Evolutionary conservation across 2,113 vertebrate species (phyloP).

Genomic region (Desmodus rotundus): DNA sequence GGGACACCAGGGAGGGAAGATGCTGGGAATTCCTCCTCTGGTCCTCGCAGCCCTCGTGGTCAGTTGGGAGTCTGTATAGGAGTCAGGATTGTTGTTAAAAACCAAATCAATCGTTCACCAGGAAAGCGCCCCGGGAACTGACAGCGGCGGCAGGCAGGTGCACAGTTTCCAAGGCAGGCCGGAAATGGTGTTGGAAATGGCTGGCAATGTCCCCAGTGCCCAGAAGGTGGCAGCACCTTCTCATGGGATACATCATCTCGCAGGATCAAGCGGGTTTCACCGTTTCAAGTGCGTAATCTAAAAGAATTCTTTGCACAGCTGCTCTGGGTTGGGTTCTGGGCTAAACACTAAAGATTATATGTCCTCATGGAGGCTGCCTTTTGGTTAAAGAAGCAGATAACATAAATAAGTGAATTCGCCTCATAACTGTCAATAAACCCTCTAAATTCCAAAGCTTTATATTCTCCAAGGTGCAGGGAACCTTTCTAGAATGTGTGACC

Average conservation of each 20-base stretch:
- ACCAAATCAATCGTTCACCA: neutral
- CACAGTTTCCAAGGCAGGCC: fast-evolving
- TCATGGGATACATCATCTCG: neutral
- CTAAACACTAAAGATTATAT: neutral
- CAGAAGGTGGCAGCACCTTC: constrained; percentile 44
- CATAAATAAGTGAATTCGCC: neutral
- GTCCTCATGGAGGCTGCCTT: neutral
- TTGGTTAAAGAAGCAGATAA: neutral
- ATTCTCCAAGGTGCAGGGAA: neutral
- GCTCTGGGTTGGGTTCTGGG: neutral
- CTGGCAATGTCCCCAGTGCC: neutral
- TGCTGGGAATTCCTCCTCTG: neutral
- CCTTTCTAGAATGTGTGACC: neutral
- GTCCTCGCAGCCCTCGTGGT: neutral
- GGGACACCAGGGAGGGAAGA: neutral
- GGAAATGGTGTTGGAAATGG: neutral
- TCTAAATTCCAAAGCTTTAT: neutral
- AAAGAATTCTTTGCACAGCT: neutral
- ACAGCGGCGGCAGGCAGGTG: neutral
- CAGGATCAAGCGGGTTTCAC: neutral
- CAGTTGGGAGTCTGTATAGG: neutral
- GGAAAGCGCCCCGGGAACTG: neutral
- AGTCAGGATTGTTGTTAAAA: neutral
- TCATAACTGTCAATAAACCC: neutral
- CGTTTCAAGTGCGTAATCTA: neutral